These are phyloP conservation scores for Delia radicum DNA, from an alignment of 1,140 invertebrate genomes.

Conservation along the genomic window DNA sequence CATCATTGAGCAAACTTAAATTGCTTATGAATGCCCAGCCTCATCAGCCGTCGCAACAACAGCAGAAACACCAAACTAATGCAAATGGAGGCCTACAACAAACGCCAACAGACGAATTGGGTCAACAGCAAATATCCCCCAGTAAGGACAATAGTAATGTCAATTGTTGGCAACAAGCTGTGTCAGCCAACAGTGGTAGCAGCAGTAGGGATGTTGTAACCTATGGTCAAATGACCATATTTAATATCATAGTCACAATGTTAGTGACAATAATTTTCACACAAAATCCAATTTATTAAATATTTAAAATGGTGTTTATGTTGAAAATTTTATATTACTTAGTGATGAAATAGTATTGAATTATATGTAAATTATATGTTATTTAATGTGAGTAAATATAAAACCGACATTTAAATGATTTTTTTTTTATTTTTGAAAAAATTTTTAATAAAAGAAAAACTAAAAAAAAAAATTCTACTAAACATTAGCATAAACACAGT, in stretches of 20 bases:
- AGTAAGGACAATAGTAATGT: constrained; percentile 29
- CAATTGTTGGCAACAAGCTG: not conserved
- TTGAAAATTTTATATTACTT: not conserved
- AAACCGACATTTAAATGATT: not conserved
- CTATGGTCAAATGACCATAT: not conserved
- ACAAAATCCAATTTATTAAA: too few relatives aligned
- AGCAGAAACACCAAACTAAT: not conserved
- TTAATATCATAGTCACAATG: not conserved
- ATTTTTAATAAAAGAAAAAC: not conserved
- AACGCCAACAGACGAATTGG: not conserved
- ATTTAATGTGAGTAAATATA: not conserved
- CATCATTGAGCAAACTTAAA: constrained; percentile 7
- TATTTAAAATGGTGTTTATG: too few relatives aligned
- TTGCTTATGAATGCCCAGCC: not conserved
- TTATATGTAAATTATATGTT: not conserved
- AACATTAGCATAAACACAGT: too few relatives aligned
- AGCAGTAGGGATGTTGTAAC: too few relatives aligned
- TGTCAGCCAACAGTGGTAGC: not conserved
- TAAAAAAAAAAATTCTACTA: too few relatives aligned
- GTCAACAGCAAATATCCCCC: constrained; percentile 15
- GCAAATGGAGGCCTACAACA: constrained; percentile 5
- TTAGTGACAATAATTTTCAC: not conserved
- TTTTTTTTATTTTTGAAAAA: not conserved
- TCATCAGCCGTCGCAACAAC: not conserved
- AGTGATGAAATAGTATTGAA: not conserved